A percentile compares a stretch with the other conserved stretches of the same genome.
These are phyloP conservation scores for Sigmodon hispidus DNA, from an alignment of 2,113 vertebrate species.

Conservation along the genomic window DNA sequence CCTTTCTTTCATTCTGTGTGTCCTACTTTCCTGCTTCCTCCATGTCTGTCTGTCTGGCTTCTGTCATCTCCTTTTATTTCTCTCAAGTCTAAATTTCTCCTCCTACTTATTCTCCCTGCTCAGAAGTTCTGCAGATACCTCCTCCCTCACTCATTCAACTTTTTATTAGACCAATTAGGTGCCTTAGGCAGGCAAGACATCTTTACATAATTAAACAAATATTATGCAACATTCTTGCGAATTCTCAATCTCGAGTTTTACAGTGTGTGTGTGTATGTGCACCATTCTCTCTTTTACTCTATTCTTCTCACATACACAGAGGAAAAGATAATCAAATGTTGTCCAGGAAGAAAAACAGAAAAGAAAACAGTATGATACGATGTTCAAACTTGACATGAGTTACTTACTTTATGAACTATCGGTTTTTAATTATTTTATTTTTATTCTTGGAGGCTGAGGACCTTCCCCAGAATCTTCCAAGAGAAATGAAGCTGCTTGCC, in stretches of 20 bases:
- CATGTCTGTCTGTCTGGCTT: too few species aligned
- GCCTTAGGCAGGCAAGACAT: too few species aligned
- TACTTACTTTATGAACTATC: not conserved
- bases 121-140: too few species aligned
- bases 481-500: not conserved
- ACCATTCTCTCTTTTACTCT: not conserved
- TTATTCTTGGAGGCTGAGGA: not conserved
- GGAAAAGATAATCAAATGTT: not conserved
- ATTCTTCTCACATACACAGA: not conserved
- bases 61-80: too few species aligned
- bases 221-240: too few species aligned
- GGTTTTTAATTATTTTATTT: slow-evolving; percentile 9
- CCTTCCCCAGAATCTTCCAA: not conserved
- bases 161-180: too few species aligned
- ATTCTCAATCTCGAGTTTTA: not conserved
- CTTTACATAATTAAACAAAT: too few species aligned
- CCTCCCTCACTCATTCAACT: too few species aligned
- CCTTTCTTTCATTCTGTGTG: too few species aligned
- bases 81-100: too few species aligned
- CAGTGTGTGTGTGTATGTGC: not conserved
- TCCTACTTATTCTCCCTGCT: too few species aligned
- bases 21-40: too few species aligned
- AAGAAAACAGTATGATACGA: not conserved
- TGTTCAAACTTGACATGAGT: not conserved
- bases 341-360: not conserved